A percentile compares a stretch with the other conserved stretches of the same genome.
These are phyloP conservation scores for Limnephilus marmoratus DNA, from an alignment of 2,888 invertebrate genomes.

Conservation along the genomic window DNA sequence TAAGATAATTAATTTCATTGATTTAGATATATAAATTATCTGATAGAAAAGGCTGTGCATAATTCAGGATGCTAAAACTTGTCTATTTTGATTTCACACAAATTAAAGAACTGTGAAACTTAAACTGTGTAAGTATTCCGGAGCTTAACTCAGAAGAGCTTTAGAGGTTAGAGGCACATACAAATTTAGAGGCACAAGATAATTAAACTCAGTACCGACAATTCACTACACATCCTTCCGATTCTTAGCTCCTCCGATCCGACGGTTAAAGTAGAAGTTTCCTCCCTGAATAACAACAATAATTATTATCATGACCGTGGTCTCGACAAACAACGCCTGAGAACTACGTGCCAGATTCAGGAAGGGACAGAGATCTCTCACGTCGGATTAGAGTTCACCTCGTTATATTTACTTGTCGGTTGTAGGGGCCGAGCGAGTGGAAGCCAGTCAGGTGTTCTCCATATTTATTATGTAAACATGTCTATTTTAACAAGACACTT, in stretches of 20 bases:
- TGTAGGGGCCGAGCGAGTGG: not conserved
- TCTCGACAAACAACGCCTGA: not conserved
- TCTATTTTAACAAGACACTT: not conserved
- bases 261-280: not conserved
- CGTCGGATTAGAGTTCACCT: conserved; percentile 2
- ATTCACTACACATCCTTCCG: not conserved
- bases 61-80: no score
- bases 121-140: no score
- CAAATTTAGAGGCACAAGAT: not conserved
- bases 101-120: no score
- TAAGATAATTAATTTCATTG: no score
- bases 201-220: not conserved
- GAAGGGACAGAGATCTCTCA: not conserved
- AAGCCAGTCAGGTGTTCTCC: not conserved
- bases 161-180: no score
- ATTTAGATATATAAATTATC: not conserved
- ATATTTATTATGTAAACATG: not conserved
- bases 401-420: not conserved
- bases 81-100: no score
- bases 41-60: not conserved
- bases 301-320: not conserved
- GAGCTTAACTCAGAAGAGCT: no score
- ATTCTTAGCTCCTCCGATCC: not conserved
- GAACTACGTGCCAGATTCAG: not conserved
- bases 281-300: not conserved